Base-by-base conservation (phyloP, 2,888 invertebrate genomes). In the Euplexia lucipara region DNA sequence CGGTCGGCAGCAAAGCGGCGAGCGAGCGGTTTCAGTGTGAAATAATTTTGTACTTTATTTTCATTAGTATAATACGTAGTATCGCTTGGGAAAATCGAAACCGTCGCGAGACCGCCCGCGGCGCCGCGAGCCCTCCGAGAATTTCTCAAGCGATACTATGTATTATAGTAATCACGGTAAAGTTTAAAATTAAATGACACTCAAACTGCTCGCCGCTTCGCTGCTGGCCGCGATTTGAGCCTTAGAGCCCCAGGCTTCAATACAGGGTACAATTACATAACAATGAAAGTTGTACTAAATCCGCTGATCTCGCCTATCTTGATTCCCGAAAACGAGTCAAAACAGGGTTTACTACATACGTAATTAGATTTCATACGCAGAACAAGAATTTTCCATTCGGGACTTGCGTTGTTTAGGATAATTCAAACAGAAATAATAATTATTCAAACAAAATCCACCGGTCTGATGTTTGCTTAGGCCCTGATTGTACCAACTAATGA, bases 381-480 rank as follows among this genome's bases (percentile, higher is more conserved):
- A 81, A 86, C 86, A 86, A 79, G 88, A 85, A 82, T 83, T 85
- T 86, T 88, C 87, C 86, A 87, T 86, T 87, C 82, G 76, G 68
- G 72, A 71, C 71, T 64, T 60, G 53, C 81, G 82, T 88, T 90
- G 89, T 90, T 87, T 83, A 82, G 86, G 82, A 85, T 89, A 90
- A 88, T 88, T 86, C 83, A 86, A 90, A 78, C 89, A 84, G 86
- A 87, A 86, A 90, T 88, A 87, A 87, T 88, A 88, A 90, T 91
- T 90, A 91, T 89, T 89, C 88, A 90, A 90, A 90, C 89, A 89
- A 86, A 85, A 85, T 83, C 81, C 83, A 79, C 78, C 77, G 79
- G 81, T 83, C 82, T 83, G 80, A 87, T 90, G 90, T 93, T 92
- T 91, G 86, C 85, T 90, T 89, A 89, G 91, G 91, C 79, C 82